Evolutionary conservation across 2,888 invertebrate species (phyloP), one percentile per base, ranked within the genome.

Genomic region (Drosophila ustulata): DNA sequence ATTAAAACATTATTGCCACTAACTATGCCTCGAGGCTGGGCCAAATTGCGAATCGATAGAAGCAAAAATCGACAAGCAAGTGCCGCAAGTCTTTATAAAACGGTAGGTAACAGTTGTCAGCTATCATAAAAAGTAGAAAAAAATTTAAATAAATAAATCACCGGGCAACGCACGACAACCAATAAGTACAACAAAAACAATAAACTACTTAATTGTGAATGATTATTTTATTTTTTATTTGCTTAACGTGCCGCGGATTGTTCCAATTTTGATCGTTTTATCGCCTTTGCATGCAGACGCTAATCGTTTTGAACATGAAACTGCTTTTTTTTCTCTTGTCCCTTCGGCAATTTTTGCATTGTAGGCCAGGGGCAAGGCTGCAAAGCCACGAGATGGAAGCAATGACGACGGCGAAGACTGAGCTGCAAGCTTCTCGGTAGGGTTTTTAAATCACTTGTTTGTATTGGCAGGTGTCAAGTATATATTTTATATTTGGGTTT

Each of bases 231-330:
- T 77, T 67, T 77, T 72, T 37, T 45, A 63, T 63, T 63, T 63
- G 49, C 43, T 75, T 37, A 74, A 69, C 69, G 69, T 73, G 73
- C 68, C 47, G 73, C 70, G 63, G 70, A 81, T 70, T 83, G 82
- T 84, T 83, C 82, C 82, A 84, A 79, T 87, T 83, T 83, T 84
- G 76, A 83, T 87, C 85, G 85, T 79, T 82, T 79, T 83, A 87
- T 81, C 76, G 76, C 43, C 50, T 75, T 81, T 78, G 76, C 79
- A 75, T 76, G 79, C 75, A 82, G 68, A 62, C 74, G 85, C 76
- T 83, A 83, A 83, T 87, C 79, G 85, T 63, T 87, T 83, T 82
- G 82, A 87, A 84, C 88, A 79, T 76, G 82, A 82, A 57, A 59
- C 30, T 25, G 26, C 11, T 46, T 45, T 58, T 30, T 18, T 39